Evolutionary conservation across 2,113 vertebrate species (phyloP), one percentile per base, ranked within the genome.

Genomic region (Barnardius zonarius): DNA sequence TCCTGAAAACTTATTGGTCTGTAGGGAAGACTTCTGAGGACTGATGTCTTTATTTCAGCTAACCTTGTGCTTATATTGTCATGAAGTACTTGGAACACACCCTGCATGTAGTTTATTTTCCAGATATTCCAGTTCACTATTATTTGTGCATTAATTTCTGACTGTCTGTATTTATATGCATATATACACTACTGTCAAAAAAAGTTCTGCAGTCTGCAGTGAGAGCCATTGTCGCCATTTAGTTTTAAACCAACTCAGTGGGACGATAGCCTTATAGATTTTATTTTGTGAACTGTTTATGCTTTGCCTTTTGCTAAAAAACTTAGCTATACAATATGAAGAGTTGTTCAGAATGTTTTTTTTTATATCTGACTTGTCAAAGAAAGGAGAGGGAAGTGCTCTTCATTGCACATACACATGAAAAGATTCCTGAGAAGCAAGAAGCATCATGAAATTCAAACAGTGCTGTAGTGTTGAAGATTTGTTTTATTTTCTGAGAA

Each of bases 361-460:
- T 86, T 86, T 96, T 77, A 77, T 33, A 35, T 64, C 73, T 86
- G 79, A 52, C 52, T 90, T 17, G 4, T 77, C 4, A 17, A 76
- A 90, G 64, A 73, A 92, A 62, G 72, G 83, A 31, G 30, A 41
- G 7, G 11, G 4, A 61, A 63, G 54, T 75, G 70, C 77, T 81
- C 46, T 96, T 67, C 48, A 31, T 92, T 59, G n/a, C 20, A 22
- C 23, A 31, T 77, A 39, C n/a, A 44, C 54, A 70, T 91, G 68
- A 93, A 96, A 91, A 94, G 61, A 22, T 63, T 89, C 84, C 79
- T 77, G 83, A 91, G 93, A 92, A 97, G 55, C 81, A 92, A 84
- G 85, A 96, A 91, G 43, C 43, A 6, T 64, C 16, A 13, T 39
- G 62, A 89, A 95, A 80, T 96, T 94, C 77, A 63, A 88, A 70